Percentiles rank a stretch among this genome's conserved stretches.
These are phyloP conservation scores for Meloidogyne chitwoodi DNA, from an alignment of 1,140 invertebrate species.

Conservation along the genomic window DNA sequence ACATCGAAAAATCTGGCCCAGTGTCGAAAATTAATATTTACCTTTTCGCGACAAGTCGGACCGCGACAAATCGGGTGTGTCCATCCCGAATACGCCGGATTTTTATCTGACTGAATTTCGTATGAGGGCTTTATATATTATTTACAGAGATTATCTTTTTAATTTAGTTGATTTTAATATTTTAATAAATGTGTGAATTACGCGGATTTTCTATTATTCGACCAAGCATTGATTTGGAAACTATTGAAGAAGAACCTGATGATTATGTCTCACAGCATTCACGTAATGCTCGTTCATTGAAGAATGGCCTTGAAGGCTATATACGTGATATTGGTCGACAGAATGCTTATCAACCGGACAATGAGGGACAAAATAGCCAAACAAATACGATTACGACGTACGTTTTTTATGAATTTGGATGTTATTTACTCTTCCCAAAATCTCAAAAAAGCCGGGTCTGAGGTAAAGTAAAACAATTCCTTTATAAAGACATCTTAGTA, in stretches of 20 bases:
- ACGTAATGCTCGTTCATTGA: slow-evolving; percentile 2
- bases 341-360: background rate
- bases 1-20: too few relatives aligned
- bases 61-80: too few relatives aligned
- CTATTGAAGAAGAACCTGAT: slow-evolving; percentile 17
- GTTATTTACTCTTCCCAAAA: background rate
- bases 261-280: slow-evolving; percentile 15
- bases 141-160: too few relatives aligned
- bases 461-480: background rate
- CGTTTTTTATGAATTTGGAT: background rate
- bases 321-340: background rate
- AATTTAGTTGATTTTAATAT: background rate
- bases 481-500: too few relatives aligned
- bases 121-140: too few relatives aligned
- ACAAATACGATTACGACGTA: slow-evolving; percentile 19
- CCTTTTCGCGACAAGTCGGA: too few relatives aligned
- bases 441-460: background rate
- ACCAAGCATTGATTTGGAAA: slow-evolving; percentile 19
- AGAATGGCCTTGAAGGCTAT: background rate
- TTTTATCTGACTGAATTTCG: too few relatives aligned
- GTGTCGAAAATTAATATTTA: too few relatives aligned
- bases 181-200: background rate
- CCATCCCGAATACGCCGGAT: too few relatives aligned
- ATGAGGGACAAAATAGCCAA: slow-evolving; percentile 5
- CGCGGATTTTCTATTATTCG: background rate